Evolutionary conservation across 2,888 invertebrate genomes (phyloP), one percentile per base, ranked within the genome.

Genomic region (Neelides folsomi): DNA sequence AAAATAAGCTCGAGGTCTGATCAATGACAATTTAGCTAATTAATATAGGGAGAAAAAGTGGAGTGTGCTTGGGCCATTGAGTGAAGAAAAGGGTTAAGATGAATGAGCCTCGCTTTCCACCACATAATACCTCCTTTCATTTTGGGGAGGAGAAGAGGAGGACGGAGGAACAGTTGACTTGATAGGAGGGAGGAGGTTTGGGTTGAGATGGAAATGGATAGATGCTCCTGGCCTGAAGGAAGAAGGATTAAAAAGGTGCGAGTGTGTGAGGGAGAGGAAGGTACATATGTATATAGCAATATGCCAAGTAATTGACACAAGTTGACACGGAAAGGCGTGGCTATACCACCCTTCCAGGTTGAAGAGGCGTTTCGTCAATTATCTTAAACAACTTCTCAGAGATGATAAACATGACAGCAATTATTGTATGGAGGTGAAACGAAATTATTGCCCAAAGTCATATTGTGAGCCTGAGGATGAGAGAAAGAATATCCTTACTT

Each of bases 331-430:
- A 49, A 46, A 54, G 59, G 59, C 59, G 59, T 56, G 57, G 56
- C 46, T 50, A 54, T 46, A 56, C 55, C 54, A 53, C 54, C 56
- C 52, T 54, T 56, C 38, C 44, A 51, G 53, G 50, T 50, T 50
- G 44, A 46, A 47, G 45, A 55, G 59, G 59, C 56, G 59, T 56
- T 55, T 49, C 56, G 49, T 55, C 56, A 59, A 59, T 59, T 59
- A 59, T 57, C 59, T 54, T 52, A 56, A 55, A 54, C 58, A 58
- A 57, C 55, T 57, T 57, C 51, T 53, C 53, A 41, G 35, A 40
- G 48, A 53, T 54, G 53, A 56, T 57, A 55, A 59, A 59, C 55
- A 59, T 59, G 59, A 59, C 59, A 59, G 54, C 56, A 55, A 59
- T 59, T 56, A 59, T 54, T 59, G 55, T 51, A 43, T 36, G 27